Evolutionary conservation across 2,797 vertebrate genomes (phyloP).

Genomic region (Lophura swinhoii): DNA sequence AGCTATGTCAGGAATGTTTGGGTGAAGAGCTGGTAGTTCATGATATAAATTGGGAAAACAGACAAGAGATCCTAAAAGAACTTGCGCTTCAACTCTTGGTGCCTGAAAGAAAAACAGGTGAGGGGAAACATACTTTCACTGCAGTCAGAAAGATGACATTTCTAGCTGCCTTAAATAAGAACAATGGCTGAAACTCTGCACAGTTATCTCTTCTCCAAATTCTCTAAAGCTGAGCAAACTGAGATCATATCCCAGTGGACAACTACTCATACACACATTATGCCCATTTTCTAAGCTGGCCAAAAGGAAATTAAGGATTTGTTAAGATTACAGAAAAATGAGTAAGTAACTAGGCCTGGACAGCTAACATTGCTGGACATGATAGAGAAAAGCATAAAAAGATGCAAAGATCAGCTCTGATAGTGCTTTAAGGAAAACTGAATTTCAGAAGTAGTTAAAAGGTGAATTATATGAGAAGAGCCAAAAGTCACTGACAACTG

Average conservation of each 20-base stretch:
- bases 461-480: neutral
- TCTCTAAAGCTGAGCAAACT: neutral
- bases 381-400: neutral
- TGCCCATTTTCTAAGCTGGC: neutral
- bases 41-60: conserved; percentile 96
- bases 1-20: conserved; percentile 90
- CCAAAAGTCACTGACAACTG: neutral
- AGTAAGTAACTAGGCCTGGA: neutral
- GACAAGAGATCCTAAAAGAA: conserved; percentile 95
- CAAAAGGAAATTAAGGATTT: neutral
- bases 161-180: neutral
- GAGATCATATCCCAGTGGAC: neutral
- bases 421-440: neutral
- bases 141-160: neutral
- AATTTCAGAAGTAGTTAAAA: neutral
- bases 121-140: conserved; percentile 3
- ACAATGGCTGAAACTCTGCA: neutral
- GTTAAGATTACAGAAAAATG: neutral
- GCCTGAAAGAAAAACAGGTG: conserved; percentile 79
- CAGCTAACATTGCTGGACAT: neutral
- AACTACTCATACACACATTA: neutral
- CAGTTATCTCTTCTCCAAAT: neutral
- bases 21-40: conserved; percentile 93
- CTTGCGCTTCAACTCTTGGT: conserved; percentile 96
- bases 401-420: neutral